These are phyloP conservation scores for Anthopleura xanthogrammica DNA, from an alignment of 92 coral and sea anemone genomes.

Conservation along the genomic window DNA sequence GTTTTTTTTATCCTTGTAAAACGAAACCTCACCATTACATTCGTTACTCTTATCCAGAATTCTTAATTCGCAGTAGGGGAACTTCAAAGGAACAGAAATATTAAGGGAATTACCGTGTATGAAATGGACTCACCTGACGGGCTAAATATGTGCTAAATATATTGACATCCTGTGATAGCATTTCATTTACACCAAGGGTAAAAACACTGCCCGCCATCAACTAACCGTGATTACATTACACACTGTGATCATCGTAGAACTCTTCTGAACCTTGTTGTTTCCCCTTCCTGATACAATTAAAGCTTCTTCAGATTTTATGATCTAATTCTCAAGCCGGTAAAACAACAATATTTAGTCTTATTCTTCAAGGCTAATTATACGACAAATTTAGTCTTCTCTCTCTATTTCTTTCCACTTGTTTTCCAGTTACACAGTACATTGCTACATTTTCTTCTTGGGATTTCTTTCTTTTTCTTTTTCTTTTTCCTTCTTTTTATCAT, in stretches of 20 bases:
- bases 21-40: neutral
- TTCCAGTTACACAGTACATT: no score
- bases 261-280: neutral
- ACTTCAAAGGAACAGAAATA: slow-evolving; percentile 19
- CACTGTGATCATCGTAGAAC: neutral
- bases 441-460: no score
- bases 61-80: slow-evolving; percentile 16
- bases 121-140: neutral
- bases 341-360: neutral
- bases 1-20: slow-evolving; percentile 15
- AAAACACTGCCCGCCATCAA: neutral
- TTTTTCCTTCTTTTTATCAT: neutral
- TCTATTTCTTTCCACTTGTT: neutral
- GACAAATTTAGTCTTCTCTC: neutral
- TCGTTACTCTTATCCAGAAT: neutral
- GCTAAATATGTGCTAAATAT: neutral
- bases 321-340: neutral
- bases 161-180: neutral
- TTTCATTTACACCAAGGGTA: neutral
- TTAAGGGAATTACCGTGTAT: neutral
- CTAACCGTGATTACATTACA: neutral
- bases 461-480: no score
- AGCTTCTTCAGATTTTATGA: neutral
- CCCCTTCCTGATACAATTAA: neutral
- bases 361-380: neutral